A percentile compares a stretch with the other conserved stretches of the same genome.
phyloP scores from a whole-genome alignment of 2,113 vertebrate species.

The Corythornis madagascariensis region DNA sequence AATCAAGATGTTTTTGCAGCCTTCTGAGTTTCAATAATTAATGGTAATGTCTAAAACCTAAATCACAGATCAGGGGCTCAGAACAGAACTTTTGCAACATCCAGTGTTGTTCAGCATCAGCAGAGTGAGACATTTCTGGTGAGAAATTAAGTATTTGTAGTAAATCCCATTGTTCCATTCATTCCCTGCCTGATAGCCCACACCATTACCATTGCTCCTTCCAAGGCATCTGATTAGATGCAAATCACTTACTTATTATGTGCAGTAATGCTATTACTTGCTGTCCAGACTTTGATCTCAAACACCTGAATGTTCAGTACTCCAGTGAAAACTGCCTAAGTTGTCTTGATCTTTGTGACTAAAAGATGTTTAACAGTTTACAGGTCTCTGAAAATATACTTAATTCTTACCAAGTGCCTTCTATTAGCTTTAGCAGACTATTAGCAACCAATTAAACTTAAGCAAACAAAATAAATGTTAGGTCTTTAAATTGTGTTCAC shows the following conservation, averaged over 20 bases:
- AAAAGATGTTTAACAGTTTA: not conserved
- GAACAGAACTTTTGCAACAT: constrained; percentile 64
- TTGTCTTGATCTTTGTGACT: not conserved
- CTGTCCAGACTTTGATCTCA: not conserved
- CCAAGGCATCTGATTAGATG: not conserved
- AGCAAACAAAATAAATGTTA: constrained; percentile 29
- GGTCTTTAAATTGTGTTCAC: not conserved
- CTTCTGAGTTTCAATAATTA: constrained; percentile 85
- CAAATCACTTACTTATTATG: not conserved
- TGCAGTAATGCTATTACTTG: not conserved
- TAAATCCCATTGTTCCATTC: not conserved
- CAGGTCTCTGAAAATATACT: constrained; percentile 29
- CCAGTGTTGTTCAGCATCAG: constrained; percentile 53
- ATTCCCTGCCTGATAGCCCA: not conserved
- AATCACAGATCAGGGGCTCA: constrained; percentile 74
- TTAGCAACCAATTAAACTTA: constrained; percentile 37
- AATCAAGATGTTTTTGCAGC: constrained; percentile 83
- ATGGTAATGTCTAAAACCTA: constrained; percentile 82
- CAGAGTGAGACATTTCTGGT: constrained; percentile 50
- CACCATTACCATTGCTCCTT: not conserved
- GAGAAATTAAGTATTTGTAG: constrained; percentile 51
- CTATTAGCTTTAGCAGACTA: constrained; percentile 11
- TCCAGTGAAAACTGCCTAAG: not conserved
- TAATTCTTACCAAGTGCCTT: constrained; percentile 2
- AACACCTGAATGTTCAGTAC: not conserved